Conservation (phyloP, 2,113 vertebrate genomes). For the Smithornis capensis region DNA sequence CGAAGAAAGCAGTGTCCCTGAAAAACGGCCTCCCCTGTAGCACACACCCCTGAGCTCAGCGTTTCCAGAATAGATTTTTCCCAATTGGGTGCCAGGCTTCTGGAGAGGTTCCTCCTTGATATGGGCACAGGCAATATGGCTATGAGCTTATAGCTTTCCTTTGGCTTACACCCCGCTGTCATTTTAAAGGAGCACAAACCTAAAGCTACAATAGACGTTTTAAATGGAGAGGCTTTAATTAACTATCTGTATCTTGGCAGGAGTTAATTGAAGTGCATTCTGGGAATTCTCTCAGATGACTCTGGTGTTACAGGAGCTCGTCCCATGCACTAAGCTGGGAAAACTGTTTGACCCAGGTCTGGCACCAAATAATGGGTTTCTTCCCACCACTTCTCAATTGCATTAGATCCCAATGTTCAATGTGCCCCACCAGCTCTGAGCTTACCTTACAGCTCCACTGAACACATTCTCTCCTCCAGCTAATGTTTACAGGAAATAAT, state of each 20-base stretch:
- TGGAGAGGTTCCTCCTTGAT: not conserved
- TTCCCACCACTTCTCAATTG: not conserved
- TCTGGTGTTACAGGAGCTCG: not conserved
- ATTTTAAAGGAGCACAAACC: not conserved
- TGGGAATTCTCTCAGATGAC: not conserved
- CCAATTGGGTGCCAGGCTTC: not conserved
- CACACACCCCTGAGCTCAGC: not conserved
- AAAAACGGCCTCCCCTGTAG: not conserved
- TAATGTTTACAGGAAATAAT: not conserved
- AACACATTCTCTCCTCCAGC: not conserved
- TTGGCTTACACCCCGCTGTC: not conserved
- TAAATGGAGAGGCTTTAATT: not conserved
- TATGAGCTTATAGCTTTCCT: not conserved
- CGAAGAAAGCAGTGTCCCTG: not conserved
- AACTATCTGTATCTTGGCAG: accelerated
- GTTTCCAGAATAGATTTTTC: not conserved
- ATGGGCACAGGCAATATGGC: not conserved
- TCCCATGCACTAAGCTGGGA: not conserved
- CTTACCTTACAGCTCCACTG: not conserved
- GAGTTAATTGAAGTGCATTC: not conserved
- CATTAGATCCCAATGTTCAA: not conserved
- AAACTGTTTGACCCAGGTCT: not conserved
- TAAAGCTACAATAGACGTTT: not conserved
- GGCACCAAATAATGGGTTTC: not conserved
- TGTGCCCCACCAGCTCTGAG: not conserved